These are phyloP conservation scores for Eciton burchellii DNA, from an alignment of 1,140 invertebrate species.

Conservation along the genomic window DNA sequence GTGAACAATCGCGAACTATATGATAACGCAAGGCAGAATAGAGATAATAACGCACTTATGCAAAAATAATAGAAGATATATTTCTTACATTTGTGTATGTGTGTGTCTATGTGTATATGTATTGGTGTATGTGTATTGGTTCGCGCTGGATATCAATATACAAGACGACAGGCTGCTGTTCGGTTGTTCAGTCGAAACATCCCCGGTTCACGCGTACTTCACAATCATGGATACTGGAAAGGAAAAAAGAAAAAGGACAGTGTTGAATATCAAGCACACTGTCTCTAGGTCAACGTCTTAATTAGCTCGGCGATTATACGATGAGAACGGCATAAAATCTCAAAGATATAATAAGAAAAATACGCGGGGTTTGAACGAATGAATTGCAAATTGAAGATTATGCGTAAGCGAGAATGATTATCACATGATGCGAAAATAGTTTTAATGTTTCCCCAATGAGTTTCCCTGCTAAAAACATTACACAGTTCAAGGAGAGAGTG, in stretches of 20 bases:
- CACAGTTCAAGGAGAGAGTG: conserved; percentile 22
- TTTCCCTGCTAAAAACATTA: conserved; percentile 13
- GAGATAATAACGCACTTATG: background rate
- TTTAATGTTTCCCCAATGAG: background rate
- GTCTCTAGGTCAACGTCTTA: background rate
- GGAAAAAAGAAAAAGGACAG: conserved; percentile 38
- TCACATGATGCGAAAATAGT: background rate
- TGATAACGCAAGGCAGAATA: background rate
- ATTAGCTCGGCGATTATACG: background rate
- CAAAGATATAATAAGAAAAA: background rate
- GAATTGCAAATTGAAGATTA: background rate
- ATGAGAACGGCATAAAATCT: background rate
- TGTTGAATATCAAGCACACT: no score
- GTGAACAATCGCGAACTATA: no score
- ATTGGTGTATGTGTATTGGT: no score
- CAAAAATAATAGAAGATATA: conserved; percentile 66
- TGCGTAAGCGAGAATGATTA: no score
- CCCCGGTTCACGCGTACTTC: conserved; percentile 73
- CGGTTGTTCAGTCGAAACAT: conserved; percentile 32
- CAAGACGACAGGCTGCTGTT: conserved; percentile 39
- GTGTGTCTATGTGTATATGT: conserved; percentile 56
- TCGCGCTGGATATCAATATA: conserved; percentile 56
- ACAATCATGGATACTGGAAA: conserved; percentile 80
- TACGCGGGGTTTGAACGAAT: background rate
- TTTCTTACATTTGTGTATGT: no score